These are phyloP conservation scores for Azemiops feae DNA, from an alignment of 2,113 vertebrate species.

Conservation along the genomic window DNA sequence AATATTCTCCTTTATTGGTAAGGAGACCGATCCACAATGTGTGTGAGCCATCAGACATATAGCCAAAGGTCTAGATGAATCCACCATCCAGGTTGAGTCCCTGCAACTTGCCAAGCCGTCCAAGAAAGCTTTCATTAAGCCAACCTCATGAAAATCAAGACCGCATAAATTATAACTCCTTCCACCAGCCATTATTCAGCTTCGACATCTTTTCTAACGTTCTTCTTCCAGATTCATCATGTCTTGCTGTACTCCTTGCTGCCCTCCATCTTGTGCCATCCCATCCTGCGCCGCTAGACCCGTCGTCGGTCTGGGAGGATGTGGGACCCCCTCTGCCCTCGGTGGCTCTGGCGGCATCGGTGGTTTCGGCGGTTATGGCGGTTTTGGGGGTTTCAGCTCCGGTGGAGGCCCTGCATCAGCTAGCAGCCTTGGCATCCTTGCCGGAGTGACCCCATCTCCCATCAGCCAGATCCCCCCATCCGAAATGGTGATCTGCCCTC, in stretches of 20 bases:
- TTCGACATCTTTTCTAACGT: neutral
- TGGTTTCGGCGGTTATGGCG: neutral
- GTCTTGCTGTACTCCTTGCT: neutral
- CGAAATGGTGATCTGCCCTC: neutral
- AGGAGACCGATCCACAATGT: neutral
- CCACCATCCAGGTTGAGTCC: neutral
- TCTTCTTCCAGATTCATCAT: neutral
- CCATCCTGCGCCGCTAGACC: neutral
- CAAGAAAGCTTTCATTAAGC: neutral
- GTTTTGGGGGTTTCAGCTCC: neutral
- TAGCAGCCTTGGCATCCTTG: neutral
- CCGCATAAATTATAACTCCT: neutral
- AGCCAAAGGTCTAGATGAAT: neutral
- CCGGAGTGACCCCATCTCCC: neutral
- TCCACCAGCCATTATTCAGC: neutral
- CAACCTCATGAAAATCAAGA: neutral
- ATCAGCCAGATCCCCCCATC: neutral
- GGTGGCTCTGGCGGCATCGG: neutral
- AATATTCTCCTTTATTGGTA: too few relatives aligned
- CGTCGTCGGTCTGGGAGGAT: neutral
- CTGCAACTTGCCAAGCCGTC: neutral
- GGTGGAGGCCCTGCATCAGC: neutral
- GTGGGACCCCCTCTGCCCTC: neutral
- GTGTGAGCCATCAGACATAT: neutral
- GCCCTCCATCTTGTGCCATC: neutral